Evolutionary conservation across 2,113 vertebrate genomes (phyloP), one percentile per base, ranked within the genome.

Genomic region (Megaleporinus macrocephalus): DNA sequence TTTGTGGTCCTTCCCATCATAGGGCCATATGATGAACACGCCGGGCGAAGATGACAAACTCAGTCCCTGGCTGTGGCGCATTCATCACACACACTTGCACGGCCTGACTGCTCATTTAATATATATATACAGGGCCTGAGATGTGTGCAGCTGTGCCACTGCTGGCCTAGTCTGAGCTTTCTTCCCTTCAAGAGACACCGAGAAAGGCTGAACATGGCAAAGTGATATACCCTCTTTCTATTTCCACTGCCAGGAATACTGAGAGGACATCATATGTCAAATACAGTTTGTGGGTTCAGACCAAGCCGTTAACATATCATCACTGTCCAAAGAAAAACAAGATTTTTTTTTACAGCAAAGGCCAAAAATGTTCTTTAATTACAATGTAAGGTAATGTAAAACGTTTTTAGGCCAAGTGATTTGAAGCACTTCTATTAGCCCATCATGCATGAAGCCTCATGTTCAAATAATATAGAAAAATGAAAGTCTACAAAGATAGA

Each of bases 1-100:
- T 88, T 86, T 63, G 76, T 87, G 89, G 90, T 86, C 87, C 87
- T 89, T 87, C 89, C 89, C 86, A 86, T 89, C 85, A 87, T 86
- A 51, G 36, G 33, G 73, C 82, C 75, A 71, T 75, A 83, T 86
- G 81, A 89, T 84, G 78, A 88, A 87, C 33, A 73, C 86, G 71
- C 71, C 55, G 70, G 70, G 76, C 76, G 53, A 79, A 73, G 79
- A 75, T 81, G 76, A 84, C 69, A 80, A 85, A 83, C 80, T 79
- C 74, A 63, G 61, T 87, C 33, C 61, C 76, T 30, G 20, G 36
- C 49, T 1, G 0, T 26, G 65, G 49, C 10, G 18, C 51, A 55
- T 77, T 16, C 69, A 74, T 81, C 79, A 81, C 14, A 22, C 44
- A 22, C 27, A 27, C 36, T 29, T 61, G n/a, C 49, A 71, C 20